Evolutionary conservation across 2,888 invertebrate genomes (phyloP), one percentile per base, ranked within the genome.

Genomic region (Eudasyphora cyanicolor): DNA sequence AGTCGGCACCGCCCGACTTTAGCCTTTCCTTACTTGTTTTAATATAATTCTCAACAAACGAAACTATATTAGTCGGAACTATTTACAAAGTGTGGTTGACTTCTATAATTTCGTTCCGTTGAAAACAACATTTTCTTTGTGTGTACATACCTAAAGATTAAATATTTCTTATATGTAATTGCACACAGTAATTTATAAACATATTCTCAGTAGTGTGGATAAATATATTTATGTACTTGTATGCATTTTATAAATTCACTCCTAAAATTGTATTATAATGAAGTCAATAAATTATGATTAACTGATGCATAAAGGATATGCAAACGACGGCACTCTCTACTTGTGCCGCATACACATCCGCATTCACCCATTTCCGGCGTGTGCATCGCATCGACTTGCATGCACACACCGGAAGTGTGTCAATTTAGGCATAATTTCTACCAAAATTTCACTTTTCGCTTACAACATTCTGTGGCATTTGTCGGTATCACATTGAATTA

Each of bases 201-300:
- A n/a, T n/a, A n/a, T n/a, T n/a, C n/a, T n/a, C n/a, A n/a, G n/a
- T n/a, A n/a, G n/a, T n/a, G n/a, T n/a, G n/a, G n/a, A n/a, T n/a
- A n/a, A n/a, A n/a, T n/a, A n/a, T n/a, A n/a, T n/a, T n/a, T n/a
- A n/a, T n/a, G n/a, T n/a, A n/a, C n/a, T n/a, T 67, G n/a, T 42
- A 27, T 70, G 21, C 74, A 32, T 32, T 57, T 69, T 21, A 73
- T 69, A 79, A 69, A 76, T 60, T 76, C 76, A 54, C 76, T 75
- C 71, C 62, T 42, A 21, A 80, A 83, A 83, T 80, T 80, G 77
- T 62, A 77, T 80, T 80, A 62, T 78, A 79, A 84, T 84, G 79
- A 84, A 84, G 78, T 81, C 76, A 81, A 81, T 84, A 84, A 84
- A 84, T 84, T 81, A 81, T 84, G 78, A 84, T 84, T 81, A 81